A percentile compares a stretch with the other conserved stretches of the same genome.
Evolutionary conservation across 2,113 vertebrate genomes (phyloP).

Genomic region (Pantherophis guttatus): DNA sequence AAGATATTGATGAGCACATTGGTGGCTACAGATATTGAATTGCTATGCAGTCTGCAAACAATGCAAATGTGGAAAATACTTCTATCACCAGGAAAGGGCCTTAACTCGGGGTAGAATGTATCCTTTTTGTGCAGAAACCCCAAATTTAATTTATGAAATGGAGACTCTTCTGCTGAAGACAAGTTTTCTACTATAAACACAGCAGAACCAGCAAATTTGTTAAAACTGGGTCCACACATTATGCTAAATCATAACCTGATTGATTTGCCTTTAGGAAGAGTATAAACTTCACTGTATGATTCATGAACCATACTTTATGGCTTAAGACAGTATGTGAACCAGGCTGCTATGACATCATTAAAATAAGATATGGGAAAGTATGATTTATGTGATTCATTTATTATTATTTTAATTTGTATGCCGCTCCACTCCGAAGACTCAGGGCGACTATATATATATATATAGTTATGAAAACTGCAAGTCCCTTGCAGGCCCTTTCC

Average conservation of each 20-base stretch:
- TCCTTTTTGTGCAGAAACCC: background rate
- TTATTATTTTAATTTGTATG: too few species aligned
- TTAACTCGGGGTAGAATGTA: background rate
- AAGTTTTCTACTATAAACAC: background rate
- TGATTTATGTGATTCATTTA: background rate
- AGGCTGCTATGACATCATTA: background rate
- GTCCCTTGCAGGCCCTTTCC: background rate
- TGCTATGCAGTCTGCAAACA: background rate
- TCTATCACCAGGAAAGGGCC: background rate
- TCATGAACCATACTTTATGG: background rate
- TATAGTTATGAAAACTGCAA: background rate
- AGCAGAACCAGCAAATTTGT: background rate
- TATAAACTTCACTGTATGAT: background rate
- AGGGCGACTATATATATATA: too few species aligned
- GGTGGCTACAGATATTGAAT: background rate
- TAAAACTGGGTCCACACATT: background rate
- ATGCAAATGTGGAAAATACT: background rate
- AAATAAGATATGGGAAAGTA: background rate
- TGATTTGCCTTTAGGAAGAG: background rate
- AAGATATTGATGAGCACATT: background rate
- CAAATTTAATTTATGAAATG: background rate
- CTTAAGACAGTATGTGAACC: background rate
- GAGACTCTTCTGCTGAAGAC: background rate
- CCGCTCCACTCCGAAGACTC: too few species aligned
- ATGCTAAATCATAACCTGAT: background rate